phyloP scores from a whole-genome alignment of 1,140 invertebrate species.

The Lepidotrigona ventralis region DNA sequence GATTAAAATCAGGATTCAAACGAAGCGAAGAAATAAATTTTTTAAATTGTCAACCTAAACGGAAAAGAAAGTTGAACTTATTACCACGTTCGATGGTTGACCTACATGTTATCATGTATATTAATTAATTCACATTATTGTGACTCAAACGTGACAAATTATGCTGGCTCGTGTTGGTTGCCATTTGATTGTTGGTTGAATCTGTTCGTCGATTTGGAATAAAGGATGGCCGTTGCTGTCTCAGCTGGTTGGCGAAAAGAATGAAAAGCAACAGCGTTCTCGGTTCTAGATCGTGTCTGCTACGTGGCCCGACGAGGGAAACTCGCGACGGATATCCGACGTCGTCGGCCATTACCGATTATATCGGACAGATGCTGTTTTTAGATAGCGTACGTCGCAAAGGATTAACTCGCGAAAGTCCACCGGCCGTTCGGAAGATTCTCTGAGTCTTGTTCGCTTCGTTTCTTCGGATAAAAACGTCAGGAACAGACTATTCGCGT shows the following conservation, averaged over 20 bases:
- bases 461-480: background rate
- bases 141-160: background rate
- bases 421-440: background rate
- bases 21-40: too few relatives aligned
- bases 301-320: slow-evolving; percentile 36
- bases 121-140: too few relatives aligned
- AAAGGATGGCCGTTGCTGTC: slow-evolving; percentile 43
- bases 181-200: too few relatives aligned
- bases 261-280: slow-evolving; percentile 15
- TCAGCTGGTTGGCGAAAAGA: slow-evolving; percentile 37
- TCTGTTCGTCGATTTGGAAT: slow-evolving; percentile 32
- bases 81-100: too few relatives aligned
- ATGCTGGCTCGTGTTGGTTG: slow-evolving; percentile 20
- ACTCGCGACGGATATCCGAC: background rate
- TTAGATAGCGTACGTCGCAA: background rate
- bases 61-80: too few relatives aligned
- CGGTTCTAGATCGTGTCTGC: slow-evolving; percentile 14
- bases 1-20: too few relatives aligned
- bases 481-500: background rate
- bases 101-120: too few relatives aligned
- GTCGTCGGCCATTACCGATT: slow-evolving; percentile 16
- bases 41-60: too few relatives aligned
- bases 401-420: background rate
- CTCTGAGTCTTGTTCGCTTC: background rate
- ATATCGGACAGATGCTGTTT: slow-evolving; percentile 20